Conservation (phyloP, 2,113 vertebrate species). For the Jacana jacana region DNA sequence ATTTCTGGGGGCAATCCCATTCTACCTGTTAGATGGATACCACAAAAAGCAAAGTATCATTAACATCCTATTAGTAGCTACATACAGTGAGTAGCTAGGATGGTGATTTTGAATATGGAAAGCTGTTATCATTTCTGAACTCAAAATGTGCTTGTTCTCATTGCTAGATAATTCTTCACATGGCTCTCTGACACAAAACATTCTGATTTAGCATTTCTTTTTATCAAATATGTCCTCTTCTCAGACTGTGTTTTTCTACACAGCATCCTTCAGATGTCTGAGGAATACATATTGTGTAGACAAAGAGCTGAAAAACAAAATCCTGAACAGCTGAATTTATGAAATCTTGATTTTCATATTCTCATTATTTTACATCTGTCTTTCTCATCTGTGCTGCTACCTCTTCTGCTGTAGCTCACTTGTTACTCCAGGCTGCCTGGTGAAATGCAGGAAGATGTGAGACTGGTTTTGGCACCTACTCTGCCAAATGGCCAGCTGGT, state of each 20-base stretch:
- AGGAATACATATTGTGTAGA: not conserved
- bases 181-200: not conserved
- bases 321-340: not conserved
- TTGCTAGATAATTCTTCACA: not conserved
- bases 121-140: not conserved
- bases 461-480: not conserved
- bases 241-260: not conserved
- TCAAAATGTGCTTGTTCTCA: not conserved
- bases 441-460: not conserved
- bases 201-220: not conserved
- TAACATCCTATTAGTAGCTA: not conserved
- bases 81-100: not conserved
- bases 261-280: not conserved
- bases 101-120: not conserved
- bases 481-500: not conserved
- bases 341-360: not conserved
- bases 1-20: not conserved
- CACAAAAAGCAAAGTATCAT: not conserved
- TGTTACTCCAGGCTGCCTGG: not conserved
- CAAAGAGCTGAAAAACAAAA: not conserved
- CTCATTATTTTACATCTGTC: not conserved
- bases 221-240: not conserved
- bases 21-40: not conserved
- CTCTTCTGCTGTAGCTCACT: not conserved
- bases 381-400: not conserved